Conservation (phyloP, 2,797 vertebrate genomes). For the Iguana delicatissima region DNA sequence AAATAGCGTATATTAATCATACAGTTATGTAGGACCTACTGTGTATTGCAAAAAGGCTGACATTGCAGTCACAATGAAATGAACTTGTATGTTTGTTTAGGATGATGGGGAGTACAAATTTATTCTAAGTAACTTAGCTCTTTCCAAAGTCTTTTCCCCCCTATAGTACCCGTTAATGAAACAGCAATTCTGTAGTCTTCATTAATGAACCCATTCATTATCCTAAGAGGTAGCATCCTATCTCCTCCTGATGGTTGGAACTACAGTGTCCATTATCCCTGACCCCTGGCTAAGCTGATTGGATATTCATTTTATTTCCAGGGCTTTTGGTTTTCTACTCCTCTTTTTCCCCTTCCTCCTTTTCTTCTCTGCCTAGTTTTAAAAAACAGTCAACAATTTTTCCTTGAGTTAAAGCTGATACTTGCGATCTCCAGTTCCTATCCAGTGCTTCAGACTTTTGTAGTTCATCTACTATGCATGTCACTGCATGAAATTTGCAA, state of each 20-base stretch:
- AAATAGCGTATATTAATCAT: no score
- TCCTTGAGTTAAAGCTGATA: neutral
- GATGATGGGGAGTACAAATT: no score
- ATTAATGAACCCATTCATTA: neutral
- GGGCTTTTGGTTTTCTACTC: neutral
- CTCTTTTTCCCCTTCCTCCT: neutral
- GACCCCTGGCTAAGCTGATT: neutral
- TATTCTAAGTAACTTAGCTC: neutral
- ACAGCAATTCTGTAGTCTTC: neutral
- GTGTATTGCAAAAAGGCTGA: neutral
- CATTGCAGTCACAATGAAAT: neutral
- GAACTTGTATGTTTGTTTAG: neutral
- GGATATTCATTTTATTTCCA: neutral
- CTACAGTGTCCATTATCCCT: neutral
- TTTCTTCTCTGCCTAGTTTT: no score
- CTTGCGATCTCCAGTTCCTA: neutral
- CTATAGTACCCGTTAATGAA: neutral
- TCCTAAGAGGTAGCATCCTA: neutral
- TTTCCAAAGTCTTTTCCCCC: neutral
- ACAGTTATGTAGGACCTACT: no score
- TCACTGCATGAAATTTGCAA: neutral
- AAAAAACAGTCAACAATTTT: neutral
- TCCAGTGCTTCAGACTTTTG: neutral
- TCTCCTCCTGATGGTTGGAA: neutral
- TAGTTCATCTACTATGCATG: neutral